Percentiles rank a stretch among this genome's conserved stretches.
These are phyloP conservation scores for Hemibagrus guttatus DNA, from an alignment of 2,797 vertebrate genomes.

Conservation along the genomic window DNA sequence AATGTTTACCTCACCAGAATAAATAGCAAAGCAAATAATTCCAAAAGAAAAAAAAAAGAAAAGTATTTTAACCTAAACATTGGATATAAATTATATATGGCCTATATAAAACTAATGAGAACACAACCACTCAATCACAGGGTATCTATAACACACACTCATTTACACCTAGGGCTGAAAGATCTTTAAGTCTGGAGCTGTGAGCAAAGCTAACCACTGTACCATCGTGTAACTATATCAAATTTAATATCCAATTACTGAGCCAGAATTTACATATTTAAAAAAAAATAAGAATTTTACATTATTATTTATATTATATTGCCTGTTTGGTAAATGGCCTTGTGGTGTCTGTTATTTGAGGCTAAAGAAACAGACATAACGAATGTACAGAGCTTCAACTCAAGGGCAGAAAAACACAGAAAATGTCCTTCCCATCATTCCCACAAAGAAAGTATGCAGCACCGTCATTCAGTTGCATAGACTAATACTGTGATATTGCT, in stretches of 20 bases:
- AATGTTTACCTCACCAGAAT: background rate
- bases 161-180: background rate
- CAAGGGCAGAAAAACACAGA: conserved; percentile 68
- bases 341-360: conserved; percentile 17
- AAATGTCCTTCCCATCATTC: conserved; percentile 21
- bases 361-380: conserved; percentile 50
- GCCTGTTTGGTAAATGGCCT: background rate
- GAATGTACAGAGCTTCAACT: conserved; percentile 61
- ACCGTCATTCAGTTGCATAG: background rate
- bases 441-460: background rate
- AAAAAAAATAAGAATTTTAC: background rate
- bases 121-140: background rate
- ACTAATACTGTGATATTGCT: background rate
- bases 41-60: background rate
- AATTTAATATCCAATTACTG: background rate
- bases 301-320: background rate
- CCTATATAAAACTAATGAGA: background rate
- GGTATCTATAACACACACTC: background rate
- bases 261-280: background rate
- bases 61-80: background rate
- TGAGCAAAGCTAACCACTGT: background rate
- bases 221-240: background rate
- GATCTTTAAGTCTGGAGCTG: background rate
- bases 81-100: background rate
- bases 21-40: background rate